Base-by-base conservation (phyloP, 2,888 invertebrate genomes). In the Notodonta dromedarius region DNA sequence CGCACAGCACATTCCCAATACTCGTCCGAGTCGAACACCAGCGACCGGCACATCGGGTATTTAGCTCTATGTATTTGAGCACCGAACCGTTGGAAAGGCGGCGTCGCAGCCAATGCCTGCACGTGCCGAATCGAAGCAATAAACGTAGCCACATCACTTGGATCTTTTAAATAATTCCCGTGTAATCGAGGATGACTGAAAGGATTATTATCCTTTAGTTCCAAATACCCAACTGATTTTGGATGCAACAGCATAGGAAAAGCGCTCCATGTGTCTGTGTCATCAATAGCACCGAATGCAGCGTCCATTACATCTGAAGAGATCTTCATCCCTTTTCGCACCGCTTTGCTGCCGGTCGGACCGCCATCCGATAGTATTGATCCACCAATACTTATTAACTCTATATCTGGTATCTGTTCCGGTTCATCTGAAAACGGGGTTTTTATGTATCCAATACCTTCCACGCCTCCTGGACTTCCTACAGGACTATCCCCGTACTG, bases 1-100 rank as follows among this genome's bases (percentile, higher is more conserved):
- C 94, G 91, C 8, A 95, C 88, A 32, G 95, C 95, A 80, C 96
- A 96, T 59, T 95, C 93, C 95, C 95, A 96, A 76, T 96, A 96
- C 40, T 92, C 93, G 68, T 95, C 94, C 4, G 94, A 90, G 54
- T 91, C 94, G 68, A 95, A 95, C 1, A 59, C 65, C 62, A 85
- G 74, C 9, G 83, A 76, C 48, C 89, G 89, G 76, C 96, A 97
- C 0, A 95, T 95, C 3, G 96, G 95, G n/a, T 95, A 92, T 39
- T 90, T 88, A 0, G 90, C 90, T 44, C 90, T 89, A 79, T 94
- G 94, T n/a, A 96, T 71, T 55, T 78, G 85, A 0, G 94, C 92
- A 3, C 95, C 93, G 39, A 94, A 92, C 44, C 85, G 84, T 73
- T 93, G 87, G 77, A 96, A 94, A 1, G 94, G 93, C 0, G 83